phyloP scores from a whole-genome alignment of 1,140 invertebrate species.

The Drosophila ficusphila region DNA sequence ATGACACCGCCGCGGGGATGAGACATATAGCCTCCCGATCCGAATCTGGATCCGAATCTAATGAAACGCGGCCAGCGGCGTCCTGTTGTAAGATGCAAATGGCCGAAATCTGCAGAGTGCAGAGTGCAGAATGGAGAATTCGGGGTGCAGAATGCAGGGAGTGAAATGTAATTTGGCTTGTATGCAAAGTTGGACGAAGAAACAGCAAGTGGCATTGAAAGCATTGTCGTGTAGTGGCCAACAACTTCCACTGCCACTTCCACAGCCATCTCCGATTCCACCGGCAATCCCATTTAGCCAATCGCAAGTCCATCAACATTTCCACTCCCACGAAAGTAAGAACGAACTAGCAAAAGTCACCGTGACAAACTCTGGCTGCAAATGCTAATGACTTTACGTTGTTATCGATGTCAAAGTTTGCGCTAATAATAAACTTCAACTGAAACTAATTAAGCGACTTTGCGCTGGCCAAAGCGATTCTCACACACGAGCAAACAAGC shows the following conservation, averaged over 20 bases:
- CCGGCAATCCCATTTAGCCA: neutral
- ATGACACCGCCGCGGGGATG: slow-evolving; percentile 65
- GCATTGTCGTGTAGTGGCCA: slow-evolving; percentile 66
- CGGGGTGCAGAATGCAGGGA: slow-evolving; percentile 12
- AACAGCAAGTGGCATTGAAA: slow-evolving; percentile 50
- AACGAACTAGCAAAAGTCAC: slow-evolving; percentile 17
- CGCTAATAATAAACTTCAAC: slow-evolving; percentile 77
- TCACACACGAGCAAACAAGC: slow-evolving; percentile 25
- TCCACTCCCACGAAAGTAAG: neutral
- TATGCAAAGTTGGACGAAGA: slow-evolving; percentile 46
- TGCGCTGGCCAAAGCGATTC: slow-evolving; percentile 48
- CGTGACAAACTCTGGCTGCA: slow-evolving; percentile 40
- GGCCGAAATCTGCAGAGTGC: slow-evolving; percentile 36
- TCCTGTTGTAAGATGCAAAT: slow-evolving; percentile 76
- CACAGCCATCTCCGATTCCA: neutral
- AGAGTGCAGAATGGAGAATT: too few species aligned
- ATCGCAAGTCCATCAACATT: neutral
- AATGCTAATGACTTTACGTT: slow-evolving; percentile 79
- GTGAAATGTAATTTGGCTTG: slow-evolving; percentile 70
- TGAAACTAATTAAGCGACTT: slow-evolving; percentile 76
- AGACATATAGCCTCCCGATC: slow-evolving; percentile 12
- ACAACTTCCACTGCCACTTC: neutral
- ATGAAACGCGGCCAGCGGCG: slow-evolving; percentile 46
- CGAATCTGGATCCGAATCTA: slow-evolving; percentile 32
- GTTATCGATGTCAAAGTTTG: slow-evolving; percentile 80